Conservation (phyloP, 2,113 vertebrate species). For the Zosterops borbonicus region DNA sequence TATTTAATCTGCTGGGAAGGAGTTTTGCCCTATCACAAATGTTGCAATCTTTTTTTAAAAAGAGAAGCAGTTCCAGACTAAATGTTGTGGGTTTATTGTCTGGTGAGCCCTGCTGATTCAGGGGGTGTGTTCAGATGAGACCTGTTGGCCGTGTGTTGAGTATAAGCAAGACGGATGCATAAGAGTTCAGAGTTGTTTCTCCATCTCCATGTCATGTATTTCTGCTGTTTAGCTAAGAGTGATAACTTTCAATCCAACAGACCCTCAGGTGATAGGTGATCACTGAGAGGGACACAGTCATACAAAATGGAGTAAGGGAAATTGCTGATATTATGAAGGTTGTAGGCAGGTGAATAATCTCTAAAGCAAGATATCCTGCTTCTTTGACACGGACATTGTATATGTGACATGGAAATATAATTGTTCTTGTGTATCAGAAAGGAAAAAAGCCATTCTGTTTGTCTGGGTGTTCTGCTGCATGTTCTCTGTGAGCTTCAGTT, state of each 20-base stretch:
- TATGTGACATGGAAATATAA: neutral
- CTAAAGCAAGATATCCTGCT: neutral
- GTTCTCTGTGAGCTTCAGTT: neutral
- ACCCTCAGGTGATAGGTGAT: neutral
- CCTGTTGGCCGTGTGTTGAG: neutral
- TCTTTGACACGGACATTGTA: neutral
- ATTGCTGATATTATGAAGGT: neutral
- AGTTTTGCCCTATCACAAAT: neutral
- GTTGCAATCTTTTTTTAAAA: neutral
- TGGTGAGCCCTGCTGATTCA: neutral
- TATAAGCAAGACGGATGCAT: neutral
- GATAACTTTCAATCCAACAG: neutral
- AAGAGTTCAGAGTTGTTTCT: neutral
- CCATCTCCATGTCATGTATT: neutral
- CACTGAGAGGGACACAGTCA: fast-evolving
- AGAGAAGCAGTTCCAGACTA: neutral
- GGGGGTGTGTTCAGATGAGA: neutral
- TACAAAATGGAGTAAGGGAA: neutral
- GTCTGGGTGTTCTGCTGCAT: neutral
- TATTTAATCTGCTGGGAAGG: neutral
- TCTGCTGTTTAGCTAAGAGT: neutral
- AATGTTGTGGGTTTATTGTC: neutral
- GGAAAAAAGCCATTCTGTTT: neutral
- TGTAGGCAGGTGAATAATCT: neutral
- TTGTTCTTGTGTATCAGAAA: neutral